These are phyloP conservation scores for Agrochola lota DNA, from an alignment of 2,888 invertebrate genomes.

Conservation along the genomic window DNA sequence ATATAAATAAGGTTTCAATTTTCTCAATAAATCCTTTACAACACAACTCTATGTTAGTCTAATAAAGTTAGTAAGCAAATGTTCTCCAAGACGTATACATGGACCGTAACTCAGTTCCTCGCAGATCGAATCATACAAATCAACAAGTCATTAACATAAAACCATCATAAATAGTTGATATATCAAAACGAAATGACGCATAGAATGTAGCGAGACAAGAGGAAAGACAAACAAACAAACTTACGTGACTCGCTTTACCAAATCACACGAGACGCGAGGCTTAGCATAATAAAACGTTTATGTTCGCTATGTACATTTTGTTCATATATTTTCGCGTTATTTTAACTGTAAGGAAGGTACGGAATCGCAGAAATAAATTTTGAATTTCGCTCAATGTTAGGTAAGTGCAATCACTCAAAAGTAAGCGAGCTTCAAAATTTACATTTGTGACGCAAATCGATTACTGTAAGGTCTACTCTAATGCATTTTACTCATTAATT, in stretches of 20 bases:
- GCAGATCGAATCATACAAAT: conserved; percentile 77
- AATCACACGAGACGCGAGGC: conserved; percentile 86
- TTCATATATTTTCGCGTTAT: conserved; percentile 80
- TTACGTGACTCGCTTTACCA: conserved; percentile 90
- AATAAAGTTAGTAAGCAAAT: conserved; percentile 51
- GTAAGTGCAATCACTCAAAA: conserved; percentile 42
- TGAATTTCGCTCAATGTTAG: conserved; percentile 64
- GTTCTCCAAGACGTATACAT: conserved; percentile 34
- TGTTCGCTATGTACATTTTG: conserved; percentile 76
- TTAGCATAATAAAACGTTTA: conserved; percentile 83
- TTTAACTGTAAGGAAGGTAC: conserved; percentile 60
- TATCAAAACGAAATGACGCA: conserved; percentile 78
- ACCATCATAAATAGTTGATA: conserved; percentile 83
- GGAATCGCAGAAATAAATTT: conserved; percentile 61
- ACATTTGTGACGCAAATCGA: conserved; percentile 61
- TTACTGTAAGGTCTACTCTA: conserved; percentile 85
- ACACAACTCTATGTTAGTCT: conserved; percentile 7
- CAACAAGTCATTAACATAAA: conserved; percentile 80
- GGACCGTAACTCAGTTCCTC: conserved; percentile 78
- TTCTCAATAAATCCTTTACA: conserved; percentile 13
- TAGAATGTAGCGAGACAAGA: conserved; percentile 80
- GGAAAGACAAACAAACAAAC: conserved; percentile 82
- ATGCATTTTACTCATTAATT: conserved; percentile 90
- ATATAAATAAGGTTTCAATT: neutral
- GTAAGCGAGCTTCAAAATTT: conserved; percentile 52